These are phyloP conservation scores for Siniperca knerii DNA, from an alignment of 2,113 vertebrate genomes.

Conservation along the genomic window DNA sequence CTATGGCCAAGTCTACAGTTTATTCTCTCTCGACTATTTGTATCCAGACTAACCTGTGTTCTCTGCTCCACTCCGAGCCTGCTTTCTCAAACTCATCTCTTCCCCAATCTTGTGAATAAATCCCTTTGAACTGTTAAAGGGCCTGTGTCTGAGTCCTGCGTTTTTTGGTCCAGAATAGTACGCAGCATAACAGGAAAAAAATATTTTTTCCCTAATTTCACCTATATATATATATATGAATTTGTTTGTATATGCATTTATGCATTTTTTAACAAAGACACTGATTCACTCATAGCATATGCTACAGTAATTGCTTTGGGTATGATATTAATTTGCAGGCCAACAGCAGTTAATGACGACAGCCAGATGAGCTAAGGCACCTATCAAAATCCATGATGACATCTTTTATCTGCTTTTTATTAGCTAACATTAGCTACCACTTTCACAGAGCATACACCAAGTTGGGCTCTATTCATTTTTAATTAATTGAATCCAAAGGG, in stretches of 20 bases:
- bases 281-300: not conserved
- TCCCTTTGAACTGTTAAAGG: too few relatives aligned
- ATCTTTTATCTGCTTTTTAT: not conserved
- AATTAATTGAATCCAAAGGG: not conserved
- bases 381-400: not conserved
- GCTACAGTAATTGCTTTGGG: not conserved
- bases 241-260: not conserved
- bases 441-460: not conserved
- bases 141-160: too few relatives aligned
- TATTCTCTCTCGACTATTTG: too few relatives aligned
- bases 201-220: not conserved
- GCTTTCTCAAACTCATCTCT: too few relatives aligned
- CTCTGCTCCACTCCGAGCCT: too few relatives aligned
- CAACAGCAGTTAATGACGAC: slow-evolving; percentile 9
- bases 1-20: too few relatives aligned
- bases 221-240: not conserved
- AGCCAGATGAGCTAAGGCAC: not conserved
- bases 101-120: too few relatives aligned
- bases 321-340: not conserved
- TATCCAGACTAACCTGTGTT: too few relatives aligned
- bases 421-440: not conserved
- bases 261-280: not conserved
- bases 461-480: not conserved
- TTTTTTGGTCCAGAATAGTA: too few relatives aligned
- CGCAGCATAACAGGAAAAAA: too few relatives aligned